phyloP scores from a whole-genome alignment of 37 sponge, comb jelly and placozoan species.

The Lycopodina hypogea region DNA sequence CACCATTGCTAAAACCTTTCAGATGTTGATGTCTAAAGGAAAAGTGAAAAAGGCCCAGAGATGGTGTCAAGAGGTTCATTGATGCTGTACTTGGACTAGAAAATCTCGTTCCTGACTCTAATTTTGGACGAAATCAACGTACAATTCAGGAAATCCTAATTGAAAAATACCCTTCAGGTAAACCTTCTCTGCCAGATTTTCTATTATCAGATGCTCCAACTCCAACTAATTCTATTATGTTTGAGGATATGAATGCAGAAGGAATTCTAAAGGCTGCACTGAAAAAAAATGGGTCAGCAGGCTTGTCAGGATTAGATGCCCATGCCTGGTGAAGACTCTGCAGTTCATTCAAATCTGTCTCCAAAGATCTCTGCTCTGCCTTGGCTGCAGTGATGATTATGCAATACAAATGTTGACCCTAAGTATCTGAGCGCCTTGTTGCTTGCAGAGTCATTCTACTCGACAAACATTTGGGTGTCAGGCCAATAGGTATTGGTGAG shows the following conservation, averaged over 20 bases:
- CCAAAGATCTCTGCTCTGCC: conserved; percentile 26
- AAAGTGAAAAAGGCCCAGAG: conserved; percentile 34
- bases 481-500: conserved; percentile 48
- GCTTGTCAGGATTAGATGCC: conserved; percentile 49
- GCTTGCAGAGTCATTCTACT: conserved; percentile 42
- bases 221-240: conserved; percentile 23
- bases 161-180: conserved; percentile 30
- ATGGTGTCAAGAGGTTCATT: conserved; percentile 8
- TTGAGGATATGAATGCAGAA: conserved; percentile 15
- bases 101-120: conserved; percentile 12
- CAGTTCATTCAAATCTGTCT: conserved; percentile 37
- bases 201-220: not conserved
- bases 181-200: not conserved
- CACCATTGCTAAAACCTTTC: conserved; percentile 8
- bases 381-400: conserved; percentile 19
- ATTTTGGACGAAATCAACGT: not conserved
- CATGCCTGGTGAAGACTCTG: conserved; percentile 37
- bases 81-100: conserved; percentile 22
- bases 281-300: conserved; percentile 33
- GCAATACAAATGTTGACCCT: not conserved
- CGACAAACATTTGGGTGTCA: conserved; percentile 42
- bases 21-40: conserved; percentile 23
- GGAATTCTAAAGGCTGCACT: conserved; percentile 22
- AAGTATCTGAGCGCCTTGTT: not conserved
- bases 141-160: conserved; percentile 14